Evolutionary conservation across 2,797 vertebrate species (phyloP).

Genomic region (Anguilla pacifica): DNA sequence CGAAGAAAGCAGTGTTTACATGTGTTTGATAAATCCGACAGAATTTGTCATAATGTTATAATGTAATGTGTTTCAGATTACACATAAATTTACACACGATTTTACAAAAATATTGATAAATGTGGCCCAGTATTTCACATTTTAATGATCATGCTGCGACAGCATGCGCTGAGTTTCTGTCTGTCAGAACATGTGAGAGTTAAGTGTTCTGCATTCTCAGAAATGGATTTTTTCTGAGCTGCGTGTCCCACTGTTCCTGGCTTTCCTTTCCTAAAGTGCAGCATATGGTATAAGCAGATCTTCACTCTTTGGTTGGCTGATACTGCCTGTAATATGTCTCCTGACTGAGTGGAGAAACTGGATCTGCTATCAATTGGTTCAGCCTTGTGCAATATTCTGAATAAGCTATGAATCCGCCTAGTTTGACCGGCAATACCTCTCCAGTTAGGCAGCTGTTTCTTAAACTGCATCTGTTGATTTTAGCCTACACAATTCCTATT

Average conservation of each 20-base stretch:
- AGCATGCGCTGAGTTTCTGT: not conserved
- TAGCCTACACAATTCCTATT: not conserved
- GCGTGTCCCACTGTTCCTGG: not conserved
- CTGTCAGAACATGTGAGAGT: not conserved
- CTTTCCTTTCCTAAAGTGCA: not conserved
- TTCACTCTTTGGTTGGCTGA: not conserved
- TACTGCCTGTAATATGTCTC: not conserved
- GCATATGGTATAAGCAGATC: not conserved
- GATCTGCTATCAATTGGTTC: not conserved
- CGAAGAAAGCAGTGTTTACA: no score
- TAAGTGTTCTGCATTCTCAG: not conserved
- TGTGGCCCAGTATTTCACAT: not conserved
- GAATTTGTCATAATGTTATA: no score
- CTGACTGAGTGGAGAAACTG: not conserved
- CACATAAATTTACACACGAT: no score
- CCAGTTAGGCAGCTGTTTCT: constrained; percentile 20
- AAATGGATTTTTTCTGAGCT: not conserved
- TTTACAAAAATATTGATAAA: no score
- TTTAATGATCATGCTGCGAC: not conserved
- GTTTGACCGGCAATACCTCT: constrained; percentile 17
- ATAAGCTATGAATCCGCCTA: not conserved
- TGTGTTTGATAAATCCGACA: no score
- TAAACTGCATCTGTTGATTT: constrained; percentile 11
- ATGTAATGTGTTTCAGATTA: no score
- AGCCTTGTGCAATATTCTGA: not conserved